Conservation (phyloP, 1,140 invertebrate genomes). For the Gryon sp. region DNA sequence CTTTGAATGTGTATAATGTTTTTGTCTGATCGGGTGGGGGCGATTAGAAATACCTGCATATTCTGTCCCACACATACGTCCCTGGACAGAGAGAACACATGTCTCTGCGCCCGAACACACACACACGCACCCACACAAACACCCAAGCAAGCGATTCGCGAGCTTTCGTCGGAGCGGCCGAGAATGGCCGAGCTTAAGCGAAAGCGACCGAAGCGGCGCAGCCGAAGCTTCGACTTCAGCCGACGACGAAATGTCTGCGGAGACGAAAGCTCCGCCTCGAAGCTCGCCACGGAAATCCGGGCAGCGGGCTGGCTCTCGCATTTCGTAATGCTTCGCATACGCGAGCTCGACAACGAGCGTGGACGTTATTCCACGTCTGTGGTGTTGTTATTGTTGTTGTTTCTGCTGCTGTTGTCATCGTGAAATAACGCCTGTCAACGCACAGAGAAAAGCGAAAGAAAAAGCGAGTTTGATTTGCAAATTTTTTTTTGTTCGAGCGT, state of each 20-base stretch:
- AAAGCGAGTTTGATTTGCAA: too few species aligned
- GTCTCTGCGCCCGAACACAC: conserved; percentile 26
- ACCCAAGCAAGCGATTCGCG: conserved; percentile 15
- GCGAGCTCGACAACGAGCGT: conserved; percentile 43
- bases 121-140: conserved; percentile 43
- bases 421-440: conserved; percentile 5
- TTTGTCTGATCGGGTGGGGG: neutral
- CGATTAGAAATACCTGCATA: too few species aligned
- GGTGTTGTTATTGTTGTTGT: conserved; percentile 8
- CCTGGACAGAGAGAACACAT: conserved; percentile 37
- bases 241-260: conserved; percentile 70
- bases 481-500: too few species aligned
- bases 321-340: conserved; percentile 57
- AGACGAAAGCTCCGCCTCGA: conserved; percentile 62
- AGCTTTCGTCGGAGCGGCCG: conserved; percentile 54
- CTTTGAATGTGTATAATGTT: neutral
- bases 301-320: conserved; percentile 51
- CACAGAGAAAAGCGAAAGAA: too few species aligned
- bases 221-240: conserved; percentile 63
- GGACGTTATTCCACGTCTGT: conserved; percentile 41
- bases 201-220: conserved; percentile 46
- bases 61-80: conserved; percentile 25
- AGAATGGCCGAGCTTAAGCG: conserved; percentile 58
- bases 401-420: conserved; percentile 2
- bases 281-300: conserved; percentile 61